Evolutionary conservation across 2,797 vertebrate species (phyloP).

Genomic region (Pteropus rufus): DNA sequence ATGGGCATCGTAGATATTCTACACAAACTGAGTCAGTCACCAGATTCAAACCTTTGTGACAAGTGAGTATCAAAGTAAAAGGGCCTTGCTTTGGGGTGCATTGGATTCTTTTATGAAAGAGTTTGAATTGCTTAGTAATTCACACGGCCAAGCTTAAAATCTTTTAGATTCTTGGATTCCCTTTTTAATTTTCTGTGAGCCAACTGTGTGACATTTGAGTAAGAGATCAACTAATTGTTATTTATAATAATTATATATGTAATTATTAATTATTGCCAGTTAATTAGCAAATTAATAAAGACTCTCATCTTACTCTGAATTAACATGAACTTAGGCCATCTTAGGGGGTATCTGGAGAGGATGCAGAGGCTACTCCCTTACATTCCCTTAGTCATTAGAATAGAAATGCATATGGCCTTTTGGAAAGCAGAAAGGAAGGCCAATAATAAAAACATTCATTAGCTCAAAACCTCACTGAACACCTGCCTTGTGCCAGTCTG

Average conservation of each 20-base stretch:
- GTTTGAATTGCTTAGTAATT: slow-evolving; percentile 1
- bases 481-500: background rate
- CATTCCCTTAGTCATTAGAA: background rate
- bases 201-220: background rate
- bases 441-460: background rate
- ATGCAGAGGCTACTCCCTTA: background rate
- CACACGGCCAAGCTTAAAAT: background rate
- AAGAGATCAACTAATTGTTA: background rate
- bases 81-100: background rate
- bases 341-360: background rate
- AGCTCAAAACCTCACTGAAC: background rate
- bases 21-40: slow-evolving; percentile 95
- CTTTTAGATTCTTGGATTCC: background rate
- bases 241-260: too few relatives aligned
- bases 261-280: too few relatives aligned
- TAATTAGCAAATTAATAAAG: background rate
- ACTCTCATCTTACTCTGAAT: background rate
- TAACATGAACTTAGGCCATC: background rate
- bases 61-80: slow-evolving; percentile 86
- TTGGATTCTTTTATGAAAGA: background rate
- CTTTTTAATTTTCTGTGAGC: slow-evolving; percentile 4
- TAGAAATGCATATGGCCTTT: background rate
- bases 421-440: slow-evolving; percentile 2
- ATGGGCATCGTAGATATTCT: slow-evolving; percentile 98
- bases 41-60: slow-evolving; percentile 96